Evolutionary conservation across 2,888 invertebrate genomes (phyloP).

Genomic region (Suillia variegata): DNA sequence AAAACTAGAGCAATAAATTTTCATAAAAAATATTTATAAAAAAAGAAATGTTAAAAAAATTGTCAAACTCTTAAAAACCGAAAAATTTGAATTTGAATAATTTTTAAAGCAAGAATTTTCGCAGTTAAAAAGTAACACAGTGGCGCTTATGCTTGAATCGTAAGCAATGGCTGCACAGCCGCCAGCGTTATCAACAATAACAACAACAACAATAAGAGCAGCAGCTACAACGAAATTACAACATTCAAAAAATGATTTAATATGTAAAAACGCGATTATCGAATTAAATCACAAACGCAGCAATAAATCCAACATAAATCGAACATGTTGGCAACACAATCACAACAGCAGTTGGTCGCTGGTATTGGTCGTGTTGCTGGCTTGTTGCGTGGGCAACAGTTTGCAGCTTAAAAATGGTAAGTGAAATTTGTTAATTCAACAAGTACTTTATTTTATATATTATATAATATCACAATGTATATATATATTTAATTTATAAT

Average conservation of each 20-base stretch:
- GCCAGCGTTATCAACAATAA: too few relatives aligned
- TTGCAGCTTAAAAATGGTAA: conserved; percentile 40
- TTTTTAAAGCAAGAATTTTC: too few relatives aligned
- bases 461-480: too few relatives aligned
- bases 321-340: conserved; percentile 23
- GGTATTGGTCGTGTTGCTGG: conserved; percentile 32
- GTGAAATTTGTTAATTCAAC: too few relatives aligned
- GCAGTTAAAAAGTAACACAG: too few relatives aligned
- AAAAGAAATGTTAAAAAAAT: too few relatives aligned
- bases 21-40: too few relatives aligned
- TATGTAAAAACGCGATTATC: not conserved
- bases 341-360: conserved; percentile 19
- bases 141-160: conserved; percentile 6
- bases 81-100: too few relatives aligned
- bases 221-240: conserved; percentile 10
- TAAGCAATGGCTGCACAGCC: conserved; percentile 26
- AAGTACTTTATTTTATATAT: too few relatives aligned
- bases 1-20: too few relatives aligned
- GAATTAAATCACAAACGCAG: conserved; percentile 6
- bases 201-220: not conserved
- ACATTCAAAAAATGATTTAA: not conserved
- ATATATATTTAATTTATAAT: too few relatives aligned
- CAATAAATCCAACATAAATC: conserved; percentile 4
- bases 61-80: too few relatives aligned
- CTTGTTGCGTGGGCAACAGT: conserved; percentile 37